Evolutionary conservation across 37 sponge, comb jelly and placozoan species (phyloP), one percentile per base, ranked within the genome.

Genomic region (Ianthella basta): DNA sequence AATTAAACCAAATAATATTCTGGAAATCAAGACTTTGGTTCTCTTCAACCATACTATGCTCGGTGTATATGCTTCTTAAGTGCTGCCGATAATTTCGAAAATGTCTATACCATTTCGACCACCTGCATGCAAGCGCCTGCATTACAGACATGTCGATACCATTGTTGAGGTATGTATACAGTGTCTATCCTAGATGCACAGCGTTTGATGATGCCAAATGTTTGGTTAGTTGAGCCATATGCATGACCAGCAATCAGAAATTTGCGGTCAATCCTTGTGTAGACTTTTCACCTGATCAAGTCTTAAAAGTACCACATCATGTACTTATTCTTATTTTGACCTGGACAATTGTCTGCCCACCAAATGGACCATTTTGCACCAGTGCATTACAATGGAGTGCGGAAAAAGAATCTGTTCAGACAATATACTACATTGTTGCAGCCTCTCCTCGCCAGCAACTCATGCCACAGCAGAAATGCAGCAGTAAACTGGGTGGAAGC

Each of bases 401-500:
- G 30, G 29, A 37, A 80, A 59, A 88, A 80, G 33, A 84, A 88
- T 8, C 50, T 68, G 0, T 23, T 19, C 18, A 88, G 23, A 55
- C 89, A 88, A 24, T 84, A 83, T 32, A 87, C 82, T 23, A 88
- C 89, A 79, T 83, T 60, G 65, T 88, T 88, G 59, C 59, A 44
- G 0, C 89, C 89, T 55, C 89, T 72, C 41, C 59, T 77, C 37
- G 81, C 80, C 18, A 88, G 69, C 55, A 89, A 74, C 64, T 89
- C 86, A 89, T 89, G 85, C 89, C 89, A 89, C n/a, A n/a, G n/a
- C 85, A 89, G 68, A 37, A 85, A 89, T 21, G 85, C 89, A 30
- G 82, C 38, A 0, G 80, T 89, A 6, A 85, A 59, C 55, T 57
- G 39, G 8, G 77, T 84, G 12, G 89, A 89, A 35, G 85, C 89